phyloP scores from a whole-genome alignment of 2,888 invertebrate genomes.

The Dorcus parallelipipedus region DNA sequence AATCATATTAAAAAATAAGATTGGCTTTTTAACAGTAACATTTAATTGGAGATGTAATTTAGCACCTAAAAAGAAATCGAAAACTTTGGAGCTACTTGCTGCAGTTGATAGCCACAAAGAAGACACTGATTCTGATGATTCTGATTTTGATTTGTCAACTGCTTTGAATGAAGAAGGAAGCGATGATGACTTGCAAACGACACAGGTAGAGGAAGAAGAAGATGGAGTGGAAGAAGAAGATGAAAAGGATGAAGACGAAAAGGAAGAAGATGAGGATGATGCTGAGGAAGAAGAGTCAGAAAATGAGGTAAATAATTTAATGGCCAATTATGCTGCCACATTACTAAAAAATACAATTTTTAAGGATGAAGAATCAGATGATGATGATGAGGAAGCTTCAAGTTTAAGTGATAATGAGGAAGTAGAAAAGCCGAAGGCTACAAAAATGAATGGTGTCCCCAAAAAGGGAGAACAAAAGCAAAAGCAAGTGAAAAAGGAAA shows the following conservation, averaged over 20 bases:
- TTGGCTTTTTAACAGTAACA: too few relatives aligned
- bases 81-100: slow-evolving; percentile 30
- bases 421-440: slow-evolving; percentile 36
- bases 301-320: slow-evolving; percentile 2
- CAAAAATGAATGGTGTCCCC: slow-evolving; percentile 29
- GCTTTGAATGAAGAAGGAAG: slow-evolving; percentile 34
- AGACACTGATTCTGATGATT: slow-evolving; percentile 38
- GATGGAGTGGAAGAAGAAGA: slow-evolving; percentile 40
- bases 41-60: slow-evolving; percentile 1
- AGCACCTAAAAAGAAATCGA: slow-evolving; percentile 41
- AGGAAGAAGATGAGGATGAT: slow-evolving; percentile 45
- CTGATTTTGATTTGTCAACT: slow-evolving; percentile 30
- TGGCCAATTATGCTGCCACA: background rate
- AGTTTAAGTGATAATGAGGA: slow-evolving; percentile 27
- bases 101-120: slow-evolving; percentile 28
- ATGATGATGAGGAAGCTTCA: slow-evolving; percentile 22
- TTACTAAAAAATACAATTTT: background rate
- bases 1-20: too few relatives aligned
- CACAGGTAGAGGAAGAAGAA: slow-evolving; percentile 42
- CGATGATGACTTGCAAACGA: slow-evolving; percentile 29
- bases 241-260: slow-evolving; percentile 42
- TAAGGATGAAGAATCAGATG: slow-evolving; percentile 24
- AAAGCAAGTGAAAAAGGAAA: slow-evolving; percentile 29
- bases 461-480: slow-evolving; percentile 37
- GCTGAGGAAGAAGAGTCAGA: slow-evolving; percentile 26